Evolutionary conservation across 2,797 vertebrate species (phyloP).

Genomic region (Acanthiza pusilla): DNA sequence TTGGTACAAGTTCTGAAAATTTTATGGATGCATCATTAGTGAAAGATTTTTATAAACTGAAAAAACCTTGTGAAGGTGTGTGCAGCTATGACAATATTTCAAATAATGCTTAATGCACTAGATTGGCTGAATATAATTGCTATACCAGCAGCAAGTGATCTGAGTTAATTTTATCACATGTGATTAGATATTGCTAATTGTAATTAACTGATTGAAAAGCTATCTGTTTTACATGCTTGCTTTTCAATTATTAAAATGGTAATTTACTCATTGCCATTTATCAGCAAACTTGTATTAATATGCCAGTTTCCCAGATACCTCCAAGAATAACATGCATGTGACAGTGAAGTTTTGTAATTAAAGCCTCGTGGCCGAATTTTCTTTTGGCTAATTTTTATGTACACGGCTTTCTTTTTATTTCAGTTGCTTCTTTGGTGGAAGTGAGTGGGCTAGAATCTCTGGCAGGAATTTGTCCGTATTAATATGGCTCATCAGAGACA

Average conservation of each 20-base stretch:
- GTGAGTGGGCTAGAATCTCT: conserved; percentile 67
- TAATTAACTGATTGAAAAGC: conserved; percentile 50
- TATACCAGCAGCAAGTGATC: neutral
- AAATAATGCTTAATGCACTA: neutral
- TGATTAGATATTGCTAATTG: conserved; percentile 51
- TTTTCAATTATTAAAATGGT: conserved; percentile 56
- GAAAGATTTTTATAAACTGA: neutral
- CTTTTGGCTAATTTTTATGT: neutral
- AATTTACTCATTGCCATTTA: conserved; percentile 8
- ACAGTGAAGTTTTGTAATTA: neutral
- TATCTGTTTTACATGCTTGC: conserved; percentile 6
- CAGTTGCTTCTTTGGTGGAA: conserved; percentile 52
- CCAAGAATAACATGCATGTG: neutral
- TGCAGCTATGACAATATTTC: neutral
- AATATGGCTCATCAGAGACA: conserved; percentile 79
- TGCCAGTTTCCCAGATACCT: neutral
- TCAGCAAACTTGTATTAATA: neutral
- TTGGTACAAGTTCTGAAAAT: neutral
- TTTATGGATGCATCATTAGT: neutral
- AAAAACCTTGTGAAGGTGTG: neutral
- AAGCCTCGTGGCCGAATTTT: neutral
- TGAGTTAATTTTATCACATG: conserved; percentile 38
- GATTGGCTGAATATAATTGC: neutral
- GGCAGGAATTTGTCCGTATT: conserved; percentile 77
- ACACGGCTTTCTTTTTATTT: conserved; percentile 25